Percentiles rank a stretch among this genome's conserved stretches.
These are phyloP conservation scores for Python bivittatus DNA, from an alignment of 2,113 vertebrate species.

Conservation along the genomic window DNA sequence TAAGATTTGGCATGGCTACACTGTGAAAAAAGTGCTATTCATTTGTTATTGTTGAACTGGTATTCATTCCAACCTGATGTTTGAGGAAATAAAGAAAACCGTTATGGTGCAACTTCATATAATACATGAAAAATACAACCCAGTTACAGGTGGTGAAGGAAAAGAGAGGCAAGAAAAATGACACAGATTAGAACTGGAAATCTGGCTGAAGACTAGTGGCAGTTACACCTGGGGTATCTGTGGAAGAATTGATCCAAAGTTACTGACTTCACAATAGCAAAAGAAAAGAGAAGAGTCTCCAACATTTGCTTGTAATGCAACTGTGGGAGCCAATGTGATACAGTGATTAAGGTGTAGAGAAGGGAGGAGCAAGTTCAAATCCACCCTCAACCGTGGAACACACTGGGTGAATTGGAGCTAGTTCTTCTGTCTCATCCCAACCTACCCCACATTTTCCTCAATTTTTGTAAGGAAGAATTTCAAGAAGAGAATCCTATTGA, in stretches of 20 bases:
- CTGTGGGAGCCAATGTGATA: too few relatives aligned
- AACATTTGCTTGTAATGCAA: background rate
- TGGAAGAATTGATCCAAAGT: background rate
- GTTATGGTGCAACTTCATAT: background rate
- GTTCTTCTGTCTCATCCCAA: too few relatives aligned
- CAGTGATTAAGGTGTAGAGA: too few relatives aligned
- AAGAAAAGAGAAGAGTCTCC: too few relatives aligned
- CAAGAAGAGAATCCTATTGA: too few relatives aligned
- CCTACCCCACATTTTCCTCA: too few relatives aligned
- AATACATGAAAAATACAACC: background rate
- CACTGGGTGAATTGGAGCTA: too few relatives aligned
- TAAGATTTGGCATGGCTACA: slow-evolving; percentile 10
- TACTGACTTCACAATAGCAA: background rate
- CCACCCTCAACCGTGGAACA: too few relatives aligned
- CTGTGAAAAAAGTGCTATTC: slow-evolving; percentile 9
- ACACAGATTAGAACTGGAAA: background rate
- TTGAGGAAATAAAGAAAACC: background rate
- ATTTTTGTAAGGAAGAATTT: too few relatives aligned
- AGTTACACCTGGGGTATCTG: background rate
- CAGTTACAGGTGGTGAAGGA: background rate
- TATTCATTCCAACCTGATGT: background rate
- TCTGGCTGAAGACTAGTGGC: background rate
- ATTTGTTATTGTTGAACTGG: slow-evolving; percentile 14
- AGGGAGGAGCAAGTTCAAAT: too few relatives aligned
- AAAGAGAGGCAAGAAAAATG: background rate